These are phyloP conservation scores for Caiman crocodilus DNA, from an alignment of 2,797 vertebrate genomes.

Conservation along the genomic window DNA sequence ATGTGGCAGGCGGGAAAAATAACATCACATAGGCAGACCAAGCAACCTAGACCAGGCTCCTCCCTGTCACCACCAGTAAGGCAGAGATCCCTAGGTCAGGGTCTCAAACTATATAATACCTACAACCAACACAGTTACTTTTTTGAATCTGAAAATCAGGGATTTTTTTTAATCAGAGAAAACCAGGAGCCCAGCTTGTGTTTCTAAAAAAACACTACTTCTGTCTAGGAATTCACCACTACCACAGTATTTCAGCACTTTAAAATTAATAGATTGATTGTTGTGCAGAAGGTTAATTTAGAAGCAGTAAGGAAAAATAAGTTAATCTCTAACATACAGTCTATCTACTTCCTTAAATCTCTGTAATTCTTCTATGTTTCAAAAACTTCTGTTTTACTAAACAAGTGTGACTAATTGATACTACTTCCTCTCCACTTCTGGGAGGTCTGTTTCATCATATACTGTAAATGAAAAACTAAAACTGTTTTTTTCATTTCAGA, in stretches of 20 bases:
- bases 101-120: no score
- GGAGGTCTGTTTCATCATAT: slow-evolving; percentile 29
- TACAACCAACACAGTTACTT: no score
- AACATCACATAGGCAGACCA: no score
- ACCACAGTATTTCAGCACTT: not conserved
- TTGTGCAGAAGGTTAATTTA: not conserved
- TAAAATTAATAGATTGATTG: not conserved
- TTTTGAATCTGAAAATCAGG: no score
- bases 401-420: not conserved
- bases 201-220: no score
- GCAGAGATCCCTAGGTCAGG: no score
- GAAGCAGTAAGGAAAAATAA: not conserved
- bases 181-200: no score
- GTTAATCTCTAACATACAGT: not conserved
- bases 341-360: not conserved
- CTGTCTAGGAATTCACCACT: no score
- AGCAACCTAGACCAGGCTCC: no score
- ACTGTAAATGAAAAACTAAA: slow-evolving; percentile 34
- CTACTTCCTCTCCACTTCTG: slow-evolving; percentile 56
- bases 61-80: no score
- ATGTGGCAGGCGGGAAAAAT: no score
- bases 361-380: not conserved
- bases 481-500: not conserved
- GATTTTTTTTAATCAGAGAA: no score
- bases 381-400: slow-evolving; percentile 27